Evolutionary conservation across 2,113 vertebrate genomes (phyloP).

Genomic region (Chamaea fasciata): DNA sequence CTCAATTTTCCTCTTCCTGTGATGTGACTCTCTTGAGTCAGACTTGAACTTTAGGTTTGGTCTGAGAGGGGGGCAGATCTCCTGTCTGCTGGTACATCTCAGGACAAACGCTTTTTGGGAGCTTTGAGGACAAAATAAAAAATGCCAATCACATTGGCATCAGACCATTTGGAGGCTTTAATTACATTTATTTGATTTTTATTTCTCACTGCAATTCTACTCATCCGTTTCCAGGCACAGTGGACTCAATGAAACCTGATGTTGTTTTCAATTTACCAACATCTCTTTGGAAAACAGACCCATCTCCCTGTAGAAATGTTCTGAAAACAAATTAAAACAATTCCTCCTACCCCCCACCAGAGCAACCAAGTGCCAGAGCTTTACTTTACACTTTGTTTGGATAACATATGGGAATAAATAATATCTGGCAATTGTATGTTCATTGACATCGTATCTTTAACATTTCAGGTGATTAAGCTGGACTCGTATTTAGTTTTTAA

Average conservation of each 20-base stretch:
- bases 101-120: background rate
- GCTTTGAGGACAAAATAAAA: background rate
- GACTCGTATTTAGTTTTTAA: background rate
- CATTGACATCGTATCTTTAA: background rate
- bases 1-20: background rate
- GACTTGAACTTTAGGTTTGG: background rate
- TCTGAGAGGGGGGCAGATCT: background rate
- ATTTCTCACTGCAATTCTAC: background rate
- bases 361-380: background rate
- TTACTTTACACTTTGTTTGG: background rate
- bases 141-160: background rate
- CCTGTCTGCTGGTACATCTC: background rate
- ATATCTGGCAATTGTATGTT: background rate
- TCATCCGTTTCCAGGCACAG: background rate
- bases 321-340: background rate
- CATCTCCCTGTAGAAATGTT: background rate
- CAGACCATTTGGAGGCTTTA: conserved; percentile 14
- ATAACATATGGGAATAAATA: background rate
- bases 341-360: background rate
- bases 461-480: background rate
- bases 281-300: background rate
- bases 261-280: conserved; percentile 8
- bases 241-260: conserved; percentile 2
- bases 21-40: background rate
- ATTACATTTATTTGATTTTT: conserved; percentile 36